Base-by-base conservation (phyloP, 2,797 vertebrate genomes). In the Scarus forsteni region DNA sequence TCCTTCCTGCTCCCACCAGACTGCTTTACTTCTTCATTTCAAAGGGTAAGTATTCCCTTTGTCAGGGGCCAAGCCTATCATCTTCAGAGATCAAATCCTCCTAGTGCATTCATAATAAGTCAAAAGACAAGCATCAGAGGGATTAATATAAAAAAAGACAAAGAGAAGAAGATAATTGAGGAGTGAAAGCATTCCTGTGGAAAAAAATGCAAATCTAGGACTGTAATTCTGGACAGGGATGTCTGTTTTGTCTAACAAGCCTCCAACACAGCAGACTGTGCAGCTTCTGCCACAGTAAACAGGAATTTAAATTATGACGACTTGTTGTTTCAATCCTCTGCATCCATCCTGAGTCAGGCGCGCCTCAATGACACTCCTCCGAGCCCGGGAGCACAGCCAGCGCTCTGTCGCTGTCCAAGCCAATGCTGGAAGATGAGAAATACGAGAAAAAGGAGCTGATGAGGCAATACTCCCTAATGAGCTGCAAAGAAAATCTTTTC, bases 1-100 rank as follows among this genome's bases (percentile, higher is more conserved):
- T 75, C 73, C 62, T 60, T 55, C 45, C 18, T 36, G 13, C 49
- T 80, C 73, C 81, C 73, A 39, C 59, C n/a, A 66, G 66, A 69
- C 75, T 84, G 56, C 70, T 81, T 81, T 86, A 85, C 84, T 80
- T 81, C 77, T 78, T 77, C 60, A 65, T 89, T 88, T 92, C 89
- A 92, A 90, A 92, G 89, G 69, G 64, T 63, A 75, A 70, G 57
- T 77, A 92, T 93, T 92, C 88, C 65, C 87, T 92, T 91, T 91
- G 87, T 90, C 74, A 79, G 60, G n/a, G 54, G 54, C 79, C 70
- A 54, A 79, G 78, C 58, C 79, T 61, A 61, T 72, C 54, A n/a
- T 81, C 81, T 85, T 77, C 85, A 80, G 46, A 86, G 60, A 82
- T 84, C 73, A 71, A 67, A 85, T 66, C 63, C 53, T 86, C 77